These are phyloP conservation scores for Cryptophagus acutangulus DNA, from an alignment of 2,888 invertebrate species.

Conservation along the genomic window DNA sequence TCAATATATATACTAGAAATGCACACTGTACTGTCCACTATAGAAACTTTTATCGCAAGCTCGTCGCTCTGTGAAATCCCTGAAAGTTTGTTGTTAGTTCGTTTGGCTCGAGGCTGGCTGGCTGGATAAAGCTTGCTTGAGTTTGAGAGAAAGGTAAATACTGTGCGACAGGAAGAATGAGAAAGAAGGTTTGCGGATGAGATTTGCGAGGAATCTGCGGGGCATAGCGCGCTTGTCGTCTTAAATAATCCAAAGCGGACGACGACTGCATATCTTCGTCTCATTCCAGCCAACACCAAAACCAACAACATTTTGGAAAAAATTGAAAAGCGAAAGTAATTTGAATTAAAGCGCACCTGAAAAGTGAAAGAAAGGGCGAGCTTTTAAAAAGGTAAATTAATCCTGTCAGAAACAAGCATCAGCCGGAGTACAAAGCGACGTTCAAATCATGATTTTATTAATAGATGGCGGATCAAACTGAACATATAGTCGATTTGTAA, in stretches of 20 bases:
- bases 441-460: conserved; percentile 38
- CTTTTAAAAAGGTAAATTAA: conserved; percentile 37
- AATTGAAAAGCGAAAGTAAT: not conserved
- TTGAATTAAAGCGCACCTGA: conserved; percentile 26
- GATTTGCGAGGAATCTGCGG: conserved; percentile 40
- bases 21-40: conserved; percentile 18
- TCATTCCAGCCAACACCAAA: too few relatives aligned
- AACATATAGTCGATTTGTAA: conserved; percentile 34
- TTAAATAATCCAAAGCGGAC: conserved; percentile 40
- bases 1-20: conserved; percentile 16
- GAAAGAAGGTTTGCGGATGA: conserved; percentile 37
- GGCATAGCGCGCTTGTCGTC: conserved; percentile 36
- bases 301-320: not conserved
- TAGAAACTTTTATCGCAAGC: conserved; percentile 26
- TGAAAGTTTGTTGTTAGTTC: conserved; percentile 26
- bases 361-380: conserved; percentile 31
- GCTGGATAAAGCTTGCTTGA: conserved; percentile 14
- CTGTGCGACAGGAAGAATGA: conserved; percentile 34
- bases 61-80: conserved; percentile 29
- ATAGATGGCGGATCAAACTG: conserved; percentile 37
- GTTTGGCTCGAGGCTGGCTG: conserved; percentile 19
- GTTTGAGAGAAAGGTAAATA: conserved; percentile 40
- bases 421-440: conserved; percentile 17
- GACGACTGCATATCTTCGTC: conserved; percentile 12
- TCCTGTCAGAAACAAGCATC: conserved; percentile 36